Percentiles rank a stretch among this genome's conserved stretches.
Evolutionary conservation across 2,113 vertebrate genomes (phyloP).

Genomic region (Cacatua alba): DNA sequence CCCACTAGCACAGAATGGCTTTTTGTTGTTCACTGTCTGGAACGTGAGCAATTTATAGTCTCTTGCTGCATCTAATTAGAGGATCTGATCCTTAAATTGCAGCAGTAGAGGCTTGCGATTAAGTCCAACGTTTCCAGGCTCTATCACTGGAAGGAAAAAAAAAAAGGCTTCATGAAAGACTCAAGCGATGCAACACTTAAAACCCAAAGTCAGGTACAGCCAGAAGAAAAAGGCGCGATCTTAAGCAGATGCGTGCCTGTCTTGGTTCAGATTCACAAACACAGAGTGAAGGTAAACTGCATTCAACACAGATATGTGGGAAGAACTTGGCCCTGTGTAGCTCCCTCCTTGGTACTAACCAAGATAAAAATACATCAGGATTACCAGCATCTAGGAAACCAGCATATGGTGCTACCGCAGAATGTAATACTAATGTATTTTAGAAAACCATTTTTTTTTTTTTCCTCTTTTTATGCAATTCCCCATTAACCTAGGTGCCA

Average conservation of each 20-base stretch:
- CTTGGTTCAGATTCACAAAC: constrained; percentile 42
- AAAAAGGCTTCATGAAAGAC: neutral
- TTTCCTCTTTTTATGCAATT: constrained; percentile 13
- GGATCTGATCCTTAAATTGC: neutral
- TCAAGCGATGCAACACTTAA: neutral
- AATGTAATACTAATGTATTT: constrained; percentile 37
- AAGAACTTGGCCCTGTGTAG: constrained; percentile 54
- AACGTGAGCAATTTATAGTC: constrained; percentile 35
- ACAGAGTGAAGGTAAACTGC: constrained; percentile 36
- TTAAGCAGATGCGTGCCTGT: constrained; percentile 7
- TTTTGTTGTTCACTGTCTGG: constrained; percentile 53
- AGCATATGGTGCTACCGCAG: constrained; percentile 49
- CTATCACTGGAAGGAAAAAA: neutral
- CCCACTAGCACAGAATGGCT: constrained; percentile 23
- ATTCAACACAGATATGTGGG: constrained; percentile 37
- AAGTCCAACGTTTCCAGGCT: neutral
- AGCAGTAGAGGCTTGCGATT: neutral
- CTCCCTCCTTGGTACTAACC: constrained; percentile 55
- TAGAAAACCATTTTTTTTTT: constrained; percentile 27
- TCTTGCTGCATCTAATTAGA: constrained; percentile 43
- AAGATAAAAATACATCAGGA: constrained; percentile 64
- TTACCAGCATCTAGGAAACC: constrained; percentile 59
- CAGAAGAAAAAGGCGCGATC: neutral
- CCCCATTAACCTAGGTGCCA: constrained; percentile 12
- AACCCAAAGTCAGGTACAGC: neutral